A percentile compares a stretch with the other conserved stretches of the same genome.
These are phyloP conservation scores for Caenorhabditis plicata DNA, from an alignment of 2,888 invertebrate species.

Conservation along the genomic window DNA sequence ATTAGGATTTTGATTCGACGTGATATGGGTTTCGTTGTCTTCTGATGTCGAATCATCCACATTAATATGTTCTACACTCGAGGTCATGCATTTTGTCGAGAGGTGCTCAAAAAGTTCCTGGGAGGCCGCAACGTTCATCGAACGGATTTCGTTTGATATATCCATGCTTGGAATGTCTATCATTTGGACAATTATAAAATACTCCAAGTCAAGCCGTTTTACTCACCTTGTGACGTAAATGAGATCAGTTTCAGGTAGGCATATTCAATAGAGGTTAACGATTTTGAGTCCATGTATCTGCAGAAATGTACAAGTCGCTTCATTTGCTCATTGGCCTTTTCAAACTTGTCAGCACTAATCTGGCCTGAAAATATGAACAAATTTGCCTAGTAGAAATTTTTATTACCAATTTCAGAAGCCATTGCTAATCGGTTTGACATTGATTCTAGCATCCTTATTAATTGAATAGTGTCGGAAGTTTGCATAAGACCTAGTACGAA, in stretches of 20 bases:
- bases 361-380: slow-evolving; percentile 63
- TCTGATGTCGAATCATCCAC: slow-evolving; percentile 51
- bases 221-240: slow-evolving; percentile 56
- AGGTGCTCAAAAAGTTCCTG: slow-evolving; percentile 70
- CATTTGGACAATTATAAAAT: too few species aligned
- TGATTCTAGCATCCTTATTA: slow-evolving; percentile 76
- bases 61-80: slow-evolving; percentile 25
- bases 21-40: slow-evolving; percentile 48
- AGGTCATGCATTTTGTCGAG: slow-evolving; percentile 13
- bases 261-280: slow-evolving; percentile 53
- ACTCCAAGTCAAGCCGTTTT: neutral
- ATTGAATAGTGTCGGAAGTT: slow-evolving; percentile 75
- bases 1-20: slow-evolving; percentile 28
- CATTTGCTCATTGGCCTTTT: slow-evolving; percentile 38
- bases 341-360: slow-evolving; percentile 60
- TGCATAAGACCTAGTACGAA: slow-evolving; percentile 88
- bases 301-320: slow-evolving; percentile 27
- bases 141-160: slow-evolving; percentile 71
- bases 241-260: slow-evolving; percentile 64
- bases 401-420: slow-evolving; percentile 74
- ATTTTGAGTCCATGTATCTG: slow-evolving; percentile 37
- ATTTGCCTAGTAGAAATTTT: slow-evolving; percentile 61
- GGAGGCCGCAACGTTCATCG: slow-evolving; percentile 73
- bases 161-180: slow-evolving; percentile 70
- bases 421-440: slow-evolving; percentile 80